Evolutionary conservation across 2,888 invertebrate genomes (phyloP).

Genomic region (Neria commutata): DNA sequence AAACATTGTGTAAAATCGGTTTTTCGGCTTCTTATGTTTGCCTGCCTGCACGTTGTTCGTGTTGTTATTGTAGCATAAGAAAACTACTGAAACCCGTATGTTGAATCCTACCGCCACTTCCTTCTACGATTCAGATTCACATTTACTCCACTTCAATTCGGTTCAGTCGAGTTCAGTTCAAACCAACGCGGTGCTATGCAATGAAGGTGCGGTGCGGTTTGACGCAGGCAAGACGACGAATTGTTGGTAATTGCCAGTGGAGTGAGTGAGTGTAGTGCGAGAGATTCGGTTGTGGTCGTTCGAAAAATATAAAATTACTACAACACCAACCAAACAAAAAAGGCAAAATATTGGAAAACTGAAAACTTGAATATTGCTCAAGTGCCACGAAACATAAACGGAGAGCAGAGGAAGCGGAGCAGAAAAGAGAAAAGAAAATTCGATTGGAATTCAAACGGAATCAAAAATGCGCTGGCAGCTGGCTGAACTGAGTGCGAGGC

Average conservation of each 20-base stretch:
- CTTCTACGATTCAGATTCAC: constrained; percentile 4
- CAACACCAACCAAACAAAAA: too few relatives aligned
- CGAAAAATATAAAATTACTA: background rate
- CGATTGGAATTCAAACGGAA: constrained; percentile 5
- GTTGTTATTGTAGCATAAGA: constrained; percentile 16
- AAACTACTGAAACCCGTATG: constrained; percentile 12
- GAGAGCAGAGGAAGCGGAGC: background rate
- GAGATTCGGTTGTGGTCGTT: background rate
- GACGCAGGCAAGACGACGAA: too few relatives aligned
- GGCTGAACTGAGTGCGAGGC: background rate
- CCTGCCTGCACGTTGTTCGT: constrained; percentile 10
- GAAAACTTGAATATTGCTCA: too few relatives aligned
- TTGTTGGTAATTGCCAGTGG: too few relatives aligned
- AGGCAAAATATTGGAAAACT: constrained; percentile 33
- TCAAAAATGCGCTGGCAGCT: constrained; percentile 17
- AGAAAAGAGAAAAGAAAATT: background rate
- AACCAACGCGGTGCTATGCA: background rate
- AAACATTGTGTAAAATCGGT: constrained; percentile 29
- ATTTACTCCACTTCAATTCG: background rate
- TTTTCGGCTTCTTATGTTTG: constrained; percentile 13
- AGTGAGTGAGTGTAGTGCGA: background rate
- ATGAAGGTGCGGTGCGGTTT: too few relatives aligned
- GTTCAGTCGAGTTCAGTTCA: background rate
- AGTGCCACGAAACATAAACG: too few relatives aligned
- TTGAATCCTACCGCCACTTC: background rate